Base-by-base conservation (phyloP, 2,113 vertebrate genomes). In the Melanerpes formicivorus region DNA sequence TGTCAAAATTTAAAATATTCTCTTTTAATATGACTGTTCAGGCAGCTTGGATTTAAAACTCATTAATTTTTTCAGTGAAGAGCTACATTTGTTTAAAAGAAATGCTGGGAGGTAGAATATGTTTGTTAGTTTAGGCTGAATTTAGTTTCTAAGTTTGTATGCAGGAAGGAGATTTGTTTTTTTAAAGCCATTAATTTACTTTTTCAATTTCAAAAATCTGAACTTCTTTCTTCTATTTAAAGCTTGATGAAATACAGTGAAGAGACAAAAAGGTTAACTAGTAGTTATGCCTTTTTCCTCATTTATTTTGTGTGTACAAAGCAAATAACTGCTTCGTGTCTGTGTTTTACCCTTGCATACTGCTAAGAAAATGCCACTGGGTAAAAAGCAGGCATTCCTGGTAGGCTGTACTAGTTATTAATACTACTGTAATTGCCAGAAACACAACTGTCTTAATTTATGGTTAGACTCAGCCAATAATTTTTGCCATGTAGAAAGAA, bases 121-220 rank as follows among this genome's bases (percentile, higher is more conserved):
- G 46, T 74, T 81, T 48, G 9, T 78, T 18, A 73, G 42, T 40
- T 87, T 72, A 12, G 10, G 29, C 42, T 52, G 25, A 52, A 25
- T 80, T 80, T 46, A 40, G 6, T 54, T 30, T 69, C 69, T 70
- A 22, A 1, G 67, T 80, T 46, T 60, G 8, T 52, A 15, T 0
- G 0, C 22, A 64, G 52, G 59, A 48, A 79, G 5, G 2, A 19
- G 19, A 46, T 50, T 37, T 37, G 10, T 40, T 40, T 76, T 90
- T 80, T 0, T 72, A 67, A 40, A 76, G 3, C 18, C 0, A 0
- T 32, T 70, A 1, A 14, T 78, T 48, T 52, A 5, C 8, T 23
- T 30, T 18, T 26, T 25, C 6, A 5, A 6, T 29, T 56, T 1
- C 0, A 16, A 17, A 30, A 37, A 15, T 0, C 50, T 16, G 5